Conservation (phyloP, 2,888 invertebrate genomes). For the Criorhina ranunculi region DNA sequence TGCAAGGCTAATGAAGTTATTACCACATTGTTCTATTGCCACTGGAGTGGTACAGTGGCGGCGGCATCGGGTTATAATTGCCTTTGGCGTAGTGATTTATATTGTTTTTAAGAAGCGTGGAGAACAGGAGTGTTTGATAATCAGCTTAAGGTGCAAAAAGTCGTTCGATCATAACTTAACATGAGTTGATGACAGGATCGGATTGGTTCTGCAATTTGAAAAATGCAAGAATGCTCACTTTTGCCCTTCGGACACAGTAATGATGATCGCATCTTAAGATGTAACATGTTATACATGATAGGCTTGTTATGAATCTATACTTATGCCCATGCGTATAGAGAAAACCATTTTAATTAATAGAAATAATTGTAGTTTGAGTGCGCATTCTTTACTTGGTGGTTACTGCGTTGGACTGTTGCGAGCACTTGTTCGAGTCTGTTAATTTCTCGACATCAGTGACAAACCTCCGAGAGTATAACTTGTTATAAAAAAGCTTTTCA, state of each 20-base stretch:
- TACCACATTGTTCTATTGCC: conserved; percentile 63
- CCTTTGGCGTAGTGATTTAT: conserved; percentile 68
- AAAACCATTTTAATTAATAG: neutral
- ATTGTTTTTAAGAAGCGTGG: conserved; percentile 42
- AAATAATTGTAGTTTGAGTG: neutral
- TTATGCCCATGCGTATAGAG: neutral
- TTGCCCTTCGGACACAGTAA: neutral
- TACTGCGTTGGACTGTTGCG: too few relatives aligned
- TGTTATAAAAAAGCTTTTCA: too few relatives aligned
- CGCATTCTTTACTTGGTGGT: neutral
- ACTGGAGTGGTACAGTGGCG: conserved; percentile 31
- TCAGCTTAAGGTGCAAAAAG: conserved; percentile 61
- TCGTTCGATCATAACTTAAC: conserved; percentile 39
- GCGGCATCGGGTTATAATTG: conserved; percentile 65
- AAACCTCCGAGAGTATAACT: too few relatives aligned
- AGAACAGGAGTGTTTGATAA: conserved; percentile 44
- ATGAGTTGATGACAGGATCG: conserved; percentile 43
- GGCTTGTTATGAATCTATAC: neutral
- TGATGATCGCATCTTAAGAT: conserved; percentile 14
- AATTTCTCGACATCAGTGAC: too few relatives aligned
- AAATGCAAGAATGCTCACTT: conserved; percentile 32
- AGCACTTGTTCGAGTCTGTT: too few relatives aligned
- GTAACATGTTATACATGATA: conserved; percentile 56
- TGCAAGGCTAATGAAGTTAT: conserved; percentile 72
- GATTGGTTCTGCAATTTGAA: conserved; percentile 52